A percentile compares a stretch with the other conserved stretches of the same genome.
Evolutionary conservation across 2,113 vertebrate genomes (phyloP).

Genomic region (rabbit (Oryctolagus cuniculus)): DNA sequence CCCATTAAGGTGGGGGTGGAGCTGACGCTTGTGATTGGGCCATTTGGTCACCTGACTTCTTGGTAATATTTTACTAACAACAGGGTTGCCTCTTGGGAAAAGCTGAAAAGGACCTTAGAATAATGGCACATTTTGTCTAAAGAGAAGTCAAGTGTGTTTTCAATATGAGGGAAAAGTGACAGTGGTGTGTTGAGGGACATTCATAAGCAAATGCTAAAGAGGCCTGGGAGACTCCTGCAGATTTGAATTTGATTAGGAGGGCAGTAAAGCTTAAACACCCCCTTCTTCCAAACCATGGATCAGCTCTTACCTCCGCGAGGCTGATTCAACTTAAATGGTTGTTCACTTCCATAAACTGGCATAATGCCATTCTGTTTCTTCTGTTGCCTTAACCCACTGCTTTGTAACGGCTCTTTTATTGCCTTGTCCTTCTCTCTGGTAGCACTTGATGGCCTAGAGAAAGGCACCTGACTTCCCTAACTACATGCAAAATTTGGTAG

Average conservation of each 20-base stretch:
- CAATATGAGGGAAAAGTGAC: neutral
- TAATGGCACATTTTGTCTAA: neutral
- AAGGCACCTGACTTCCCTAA: neutral
- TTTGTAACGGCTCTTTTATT: neutral
- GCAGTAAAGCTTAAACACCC: neutral
- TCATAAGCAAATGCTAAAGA: neutral
- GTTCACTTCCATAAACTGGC: neutral
- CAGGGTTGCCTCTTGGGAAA: neutral
- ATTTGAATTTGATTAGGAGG: neutral
- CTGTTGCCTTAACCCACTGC: neutral
- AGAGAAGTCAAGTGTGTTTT: neutral
- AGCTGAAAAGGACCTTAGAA: neutral
- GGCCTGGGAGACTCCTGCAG: neutral
- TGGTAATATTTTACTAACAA: too few species aligned
- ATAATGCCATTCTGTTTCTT: neutral
- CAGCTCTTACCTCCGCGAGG: neutral
- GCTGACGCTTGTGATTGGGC: too few species aligned
- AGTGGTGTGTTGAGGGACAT: neutral
- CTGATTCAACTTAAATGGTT: neutral
- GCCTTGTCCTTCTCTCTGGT: neutral
- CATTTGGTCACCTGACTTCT: too few species aligned
- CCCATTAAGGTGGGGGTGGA: too few species aligned
- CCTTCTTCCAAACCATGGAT: neutral
- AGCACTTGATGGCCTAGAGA: neutral
- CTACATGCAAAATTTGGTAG: neutral